phyloP scores from a whole-genome alignment of 2,888 invertebrate species.

The Lamellibrachia satsuma region DNA sequence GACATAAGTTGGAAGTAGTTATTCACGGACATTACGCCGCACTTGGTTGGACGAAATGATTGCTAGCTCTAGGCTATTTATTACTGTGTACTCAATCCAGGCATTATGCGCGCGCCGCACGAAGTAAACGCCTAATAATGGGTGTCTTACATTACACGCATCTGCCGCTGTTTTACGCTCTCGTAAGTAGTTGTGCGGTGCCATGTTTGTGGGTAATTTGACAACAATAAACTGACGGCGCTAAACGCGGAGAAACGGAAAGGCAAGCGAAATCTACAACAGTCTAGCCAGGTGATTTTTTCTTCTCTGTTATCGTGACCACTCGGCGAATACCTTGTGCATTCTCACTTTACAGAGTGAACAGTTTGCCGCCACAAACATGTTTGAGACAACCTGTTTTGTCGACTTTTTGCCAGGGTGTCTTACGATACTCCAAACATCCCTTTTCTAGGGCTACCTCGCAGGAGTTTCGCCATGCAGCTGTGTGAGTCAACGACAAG shows the following conservation, averaged over 20 bases:
- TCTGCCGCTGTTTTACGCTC: background rate
- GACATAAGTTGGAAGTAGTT: slow-evolving; percentile 17
- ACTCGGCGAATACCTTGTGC: background rate
- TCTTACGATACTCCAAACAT: too few relatives aligned
- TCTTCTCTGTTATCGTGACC: too few relatives aligned
- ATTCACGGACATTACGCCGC: slow-evolving; percentile 11
- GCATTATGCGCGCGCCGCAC: background rate
- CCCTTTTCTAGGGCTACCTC: background rate
- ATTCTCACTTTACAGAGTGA: background rate
- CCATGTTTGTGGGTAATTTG: slow-evolving; percentile 3
- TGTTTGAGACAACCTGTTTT: background rate
- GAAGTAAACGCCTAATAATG: background rate
- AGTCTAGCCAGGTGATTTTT: background rate
- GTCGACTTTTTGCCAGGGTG: background rate
- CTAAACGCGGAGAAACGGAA: background rate
- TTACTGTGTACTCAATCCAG: slow-evolving; percentile 3
- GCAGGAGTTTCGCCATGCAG: background rate
- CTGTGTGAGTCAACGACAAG: background rate
- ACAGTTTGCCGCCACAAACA: background rate
- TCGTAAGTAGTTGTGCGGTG: background rate
- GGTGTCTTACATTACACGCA: background rate
- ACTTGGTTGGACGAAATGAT: background rate
- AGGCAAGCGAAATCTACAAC: background rate
- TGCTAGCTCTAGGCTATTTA: background rate
- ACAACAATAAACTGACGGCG: background rate